phyloP scores from a whole-genome alignment of 2,888 invertebrate genomes.

The Drosophila lutescens region DNA sequence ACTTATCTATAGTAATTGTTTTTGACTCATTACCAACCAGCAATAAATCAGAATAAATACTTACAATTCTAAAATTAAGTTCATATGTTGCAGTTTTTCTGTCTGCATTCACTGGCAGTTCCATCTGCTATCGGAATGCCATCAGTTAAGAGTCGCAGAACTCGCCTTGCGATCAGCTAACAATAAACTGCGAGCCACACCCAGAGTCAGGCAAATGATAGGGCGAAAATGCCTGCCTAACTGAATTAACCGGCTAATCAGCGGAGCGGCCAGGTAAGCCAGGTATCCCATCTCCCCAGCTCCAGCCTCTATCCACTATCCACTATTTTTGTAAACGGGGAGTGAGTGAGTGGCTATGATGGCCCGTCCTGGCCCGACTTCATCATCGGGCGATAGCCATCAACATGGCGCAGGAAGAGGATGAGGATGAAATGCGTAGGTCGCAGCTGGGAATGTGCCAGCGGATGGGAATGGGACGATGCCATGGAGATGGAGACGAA shows the following conservation, averaged over 20 bases:
- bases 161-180: constrained; percentile 47
- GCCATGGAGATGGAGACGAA: constrained; percentile 23
- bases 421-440: constrained; percentile 66
- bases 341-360: constrained; percentile 52
- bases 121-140: constrained; percentile 25
- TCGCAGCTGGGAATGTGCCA: constrained; percentile 39
- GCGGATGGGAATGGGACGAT: constrained; percentile 10
- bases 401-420: constrained; percentile 47
- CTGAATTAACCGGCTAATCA: constrained; percentile 70
- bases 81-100: neutral
- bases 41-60: too few species aligned
- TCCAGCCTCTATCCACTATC: neutral
- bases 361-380: constrained; percentile 40
- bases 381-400: constrained; percentile 63
- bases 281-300: neutral
- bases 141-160: constrained; percentile 27
- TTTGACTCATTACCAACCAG: too few species aligned
- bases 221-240: constrained; percentile 52
- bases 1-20: too few species aligned
- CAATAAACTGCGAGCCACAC: constrained; percentile 61
- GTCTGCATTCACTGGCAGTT: constrained; percentile 18
- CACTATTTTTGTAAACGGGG: constrained; percentile 11
- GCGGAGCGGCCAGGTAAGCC: constrained; percentile 41
- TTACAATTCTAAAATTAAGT: neutral
- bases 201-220: constrained; percentile 60